Percentiles rank a stretch among this genome's conserved stretches.
phyloP scores from a whole-genome alignment of 2,797 vertebrate species.

The Glossophaga mutica region DNA sequence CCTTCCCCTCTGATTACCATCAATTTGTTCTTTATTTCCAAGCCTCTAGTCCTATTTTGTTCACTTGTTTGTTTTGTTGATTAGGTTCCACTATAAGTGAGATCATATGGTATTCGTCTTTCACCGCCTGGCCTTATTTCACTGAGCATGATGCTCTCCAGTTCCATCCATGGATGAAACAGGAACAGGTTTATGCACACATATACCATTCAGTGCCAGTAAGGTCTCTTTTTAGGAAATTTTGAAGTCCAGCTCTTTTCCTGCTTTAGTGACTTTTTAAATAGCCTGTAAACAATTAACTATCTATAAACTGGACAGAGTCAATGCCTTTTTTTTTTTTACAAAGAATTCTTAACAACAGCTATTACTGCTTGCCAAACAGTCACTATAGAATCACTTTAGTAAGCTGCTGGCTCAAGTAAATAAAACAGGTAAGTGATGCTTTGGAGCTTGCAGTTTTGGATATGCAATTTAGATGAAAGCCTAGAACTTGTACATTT shows the following conservation, averaged over 20 bases:
- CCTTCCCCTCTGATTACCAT: no score
- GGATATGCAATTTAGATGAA: constrained; percentile 19
- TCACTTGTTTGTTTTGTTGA: no score
- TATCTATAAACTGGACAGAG: constrained; percentile 15
- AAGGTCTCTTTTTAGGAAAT: neutral
- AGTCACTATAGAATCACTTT: neutral
- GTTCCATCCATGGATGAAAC: no score
- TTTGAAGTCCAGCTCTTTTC: constrained; percentile 28
- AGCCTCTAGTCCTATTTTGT: no score
- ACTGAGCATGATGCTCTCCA: no score
- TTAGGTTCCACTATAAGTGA: no score
- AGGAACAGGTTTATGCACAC: neutral
- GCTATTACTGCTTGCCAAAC: neutral
- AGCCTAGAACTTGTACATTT: neutral
- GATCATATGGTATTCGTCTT: no score
- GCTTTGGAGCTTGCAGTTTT: neutral
- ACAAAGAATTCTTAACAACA: constrained; percentile 23
- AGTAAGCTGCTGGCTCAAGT: constrained; percentile 8
- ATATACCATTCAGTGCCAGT: neutral
- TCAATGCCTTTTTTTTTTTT: neutral
- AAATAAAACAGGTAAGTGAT: neutral
- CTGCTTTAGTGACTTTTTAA: constrained; percentile 43
- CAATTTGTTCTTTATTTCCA: no score
- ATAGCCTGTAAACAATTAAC: constrained; percentile 14
- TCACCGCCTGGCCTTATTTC: no score